phyloP scores from a whole-genome alignment of 2,888 invertebrate species.

The Platerodrilus igneus region DNA sequence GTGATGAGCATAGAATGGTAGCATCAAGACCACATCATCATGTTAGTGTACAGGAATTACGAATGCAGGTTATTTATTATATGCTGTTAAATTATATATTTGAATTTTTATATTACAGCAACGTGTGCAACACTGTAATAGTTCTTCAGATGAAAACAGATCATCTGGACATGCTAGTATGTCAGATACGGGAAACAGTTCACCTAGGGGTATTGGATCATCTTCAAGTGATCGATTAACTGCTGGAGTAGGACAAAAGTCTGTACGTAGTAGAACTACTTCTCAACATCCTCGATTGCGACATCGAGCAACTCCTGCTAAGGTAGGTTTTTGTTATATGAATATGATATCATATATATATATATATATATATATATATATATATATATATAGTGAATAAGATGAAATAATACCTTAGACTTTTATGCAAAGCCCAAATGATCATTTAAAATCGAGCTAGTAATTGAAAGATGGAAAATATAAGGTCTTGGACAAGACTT shows the following conservation, averaged over 20 bases:
- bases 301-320: conserved; percentile 64
- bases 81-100: conserved; percentile 5
- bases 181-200: conserved; percentile 81
- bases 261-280: conserved; percentile 56
- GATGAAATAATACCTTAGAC: too few relatives aligned
- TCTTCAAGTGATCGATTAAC: conserved; percentile 60
- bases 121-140: conserved; percentile 49
- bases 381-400: too few relatives aligned
- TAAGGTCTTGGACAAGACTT: too few relatives aligned
- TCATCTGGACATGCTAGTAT: conserved; percentile 92
- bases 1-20: conserved; percentile 37
- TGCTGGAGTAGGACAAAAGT: conserved; percentile 62
- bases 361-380: too few relatives aligned
- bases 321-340: conserved; percentile 46
- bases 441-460: too few relatives aligned
- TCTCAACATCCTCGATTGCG: conserved; percentile 59
- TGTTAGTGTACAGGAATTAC: conserved; percentile 58
- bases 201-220: conserved; percentile 54
- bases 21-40: conserved; percentile 56
- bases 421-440: too few relatives aligned
- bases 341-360: not conserved
- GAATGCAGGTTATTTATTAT: conserved; percentile 51
- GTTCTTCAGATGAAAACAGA: conserved; percentile 84
- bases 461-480: too few relatives aligned
- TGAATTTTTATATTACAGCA: too few relatives aligned